phyloP scores from a whole-genome alignment of 1,140 invertebrate species.

The Tribolium madens region DNA sequence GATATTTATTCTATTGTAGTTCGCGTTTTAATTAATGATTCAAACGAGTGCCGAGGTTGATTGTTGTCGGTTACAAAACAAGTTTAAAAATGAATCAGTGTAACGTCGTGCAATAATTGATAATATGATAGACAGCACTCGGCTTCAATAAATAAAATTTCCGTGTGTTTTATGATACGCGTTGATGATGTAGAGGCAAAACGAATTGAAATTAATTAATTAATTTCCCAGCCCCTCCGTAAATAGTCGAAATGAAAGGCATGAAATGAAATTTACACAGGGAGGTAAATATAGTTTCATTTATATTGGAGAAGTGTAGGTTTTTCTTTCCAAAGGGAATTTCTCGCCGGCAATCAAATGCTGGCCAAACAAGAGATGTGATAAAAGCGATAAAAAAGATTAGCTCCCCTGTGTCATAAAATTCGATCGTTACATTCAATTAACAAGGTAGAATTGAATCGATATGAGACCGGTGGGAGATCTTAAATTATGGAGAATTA shows the following conservation, averaged over 20 bases:
- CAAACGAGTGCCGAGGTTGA: background rate
- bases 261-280: constrained; percentile 52
- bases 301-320: constrained; percentile 25
- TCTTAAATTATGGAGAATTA: background rate
- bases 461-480: background rate
- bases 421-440: constrained; percentile 10
- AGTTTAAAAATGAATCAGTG: constrained; percentile 19
- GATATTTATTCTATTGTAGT: background rate
- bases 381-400: constrained; percentile 11
- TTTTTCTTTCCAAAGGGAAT: background rate
- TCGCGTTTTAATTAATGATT: background rate
- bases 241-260: constrained; percentile 49
- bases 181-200: constrained; percentile 39
- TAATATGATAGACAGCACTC: constrained; percentile 14
- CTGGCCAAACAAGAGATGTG: constrained; percentile 9
- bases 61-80: background rate
- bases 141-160: constrained; percentile 45
- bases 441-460: background rate
- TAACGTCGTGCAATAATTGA: constrained; percentile 15
- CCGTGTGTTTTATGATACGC: constrained; percentile 44
- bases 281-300: constrained; percentile 47
- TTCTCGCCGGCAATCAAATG: constrained; percentile 11
- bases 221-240: constrained; percentile 50
- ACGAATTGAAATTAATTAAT: constrained; percentile 54
- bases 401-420: background rate